Percentiles rank a stretch among this genome's conserved stretches.
phyloP scores from a whole-genome alignment of 2,797 vertebrate species.

The Tiaroga cobitis region DNA sequence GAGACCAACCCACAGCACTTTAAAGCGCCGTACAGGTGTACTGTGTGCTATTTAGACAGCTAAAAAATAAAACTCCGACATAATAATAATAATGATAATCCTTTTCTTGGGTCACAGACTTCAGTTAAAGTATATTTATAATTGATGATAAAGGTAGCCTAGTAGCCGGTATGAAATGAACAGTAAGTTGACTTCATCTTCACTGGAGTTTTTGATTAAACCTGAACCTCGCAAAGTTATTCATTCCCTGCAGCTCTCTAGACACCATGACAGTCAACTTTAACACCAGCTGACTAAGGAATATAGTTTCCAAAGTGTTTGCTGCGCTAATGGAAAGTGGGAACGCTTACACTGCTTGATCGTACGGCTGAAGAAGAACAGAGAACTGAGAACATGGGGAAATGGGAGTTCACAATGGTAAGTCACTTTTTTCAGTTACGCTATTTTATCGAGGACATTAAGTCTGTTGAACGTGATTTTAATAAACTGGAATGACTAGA shows the following conservation, averaged over 20 bases:
- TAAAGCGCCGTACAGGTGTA: constrained; percentile 21
- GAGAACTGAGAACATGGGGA: constrained; percentile 45
- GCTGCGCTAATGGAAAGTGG: constrained; percentile 8
- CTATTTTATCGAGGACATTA: neutral
- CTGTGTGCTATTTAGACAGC: neutral
- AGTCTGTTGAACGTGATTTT: neutral
- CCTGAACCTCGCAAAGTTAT: neutral
- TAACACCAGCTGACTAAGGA: constrained; percentile 13
- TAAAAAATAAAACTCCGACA: neutral
- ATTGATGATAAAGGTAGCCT: neutral
- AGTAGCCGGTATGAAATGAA: neutral
- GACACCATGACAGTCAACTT: neutral
- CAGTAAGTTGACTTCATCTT: neutral
- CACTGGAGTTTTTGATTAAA: neutral
- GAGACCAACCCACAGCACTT: neutral
- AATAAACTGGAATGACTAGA: neutral
- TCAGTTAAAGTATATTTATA: neutral
- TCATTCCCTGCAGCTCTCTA: neutral
- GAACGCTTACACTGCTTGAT: neutral
- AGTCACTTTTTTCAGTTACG: neutral
- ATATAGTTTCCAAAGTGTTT: neutral
- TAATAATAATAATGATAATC: neutral
- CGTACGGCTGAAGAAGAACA: neutral
- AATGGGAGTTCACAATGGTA: constrained; percentile 58
- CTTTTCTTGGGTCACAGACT: neutral